These are phyloP conservation scores for Nycteola revayana DNA, from an alignment of 2,888 invertebrate genomes.

Conservation along the genomic window DNA sequence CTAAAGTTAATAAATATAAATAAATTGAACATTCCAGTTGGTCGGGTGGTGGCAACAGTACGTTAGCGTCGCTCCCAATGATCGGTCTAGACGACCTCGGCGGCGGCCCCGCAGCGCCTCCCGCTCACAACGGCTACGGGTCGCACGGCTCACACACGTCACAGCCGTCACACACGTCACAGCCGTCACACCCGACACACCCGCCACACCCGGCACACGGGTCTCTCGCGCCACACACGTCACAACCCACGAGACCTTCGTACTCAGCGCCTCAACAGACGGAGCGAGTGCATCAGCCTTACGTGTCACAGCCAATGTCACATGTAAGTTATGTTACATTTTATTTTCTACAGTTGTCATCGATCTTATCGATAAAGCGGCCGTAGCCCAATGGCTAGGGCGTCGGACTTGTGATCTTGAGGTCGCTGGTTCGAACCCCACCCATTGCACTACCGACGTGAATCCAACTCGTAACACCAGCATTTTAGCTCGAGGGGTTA, in stretches of 20 bases:
- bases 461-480: too few relatives aligned
- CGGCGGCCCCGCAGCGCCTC: slow-evolving; percentile 29
- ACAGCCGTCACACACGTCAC: slow-evolving; percentile 1
- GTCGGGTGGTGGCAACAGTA: slow-evolving; percentile 85
- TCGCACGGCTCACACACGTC: not conserved
- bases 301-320: slow-evolving; percentile 1
- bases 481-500: too few relatives aligned
- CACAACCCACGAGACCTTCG: not conserved
- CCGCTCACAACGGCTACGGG: slow-evolving; percentile 6
- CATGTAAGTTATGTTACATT: not conserved
- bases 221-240: not conserved
- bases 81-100: slow-evolving; percentile 85
- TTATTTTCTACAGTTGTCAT: too few relatives aligned
- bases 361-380: too few relatives aligned
- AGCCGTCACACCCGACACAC: not conserved
- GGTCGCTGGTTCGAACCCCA: too few relatives aligned
- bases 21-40: slow-evolving; percentile 80
- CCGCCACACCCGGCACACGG: not conserved
- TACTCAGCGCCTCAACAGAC: slow-evolving; percentile 1
- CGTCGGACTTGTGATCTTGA: too few relatives aligned
- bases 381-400: too few relatives aligned
- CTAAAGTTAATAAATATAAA: too few relatives aligned
- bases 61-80: slow-evolving; percentile 88
- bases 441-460: too few relatives aligned
- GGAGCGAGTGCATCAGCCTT: slow-evolving; percentile 11